phyloP scores from a whole-genome alignment of 1,140 invertebrate genomes.

The Drusus annulatus region DNA sequence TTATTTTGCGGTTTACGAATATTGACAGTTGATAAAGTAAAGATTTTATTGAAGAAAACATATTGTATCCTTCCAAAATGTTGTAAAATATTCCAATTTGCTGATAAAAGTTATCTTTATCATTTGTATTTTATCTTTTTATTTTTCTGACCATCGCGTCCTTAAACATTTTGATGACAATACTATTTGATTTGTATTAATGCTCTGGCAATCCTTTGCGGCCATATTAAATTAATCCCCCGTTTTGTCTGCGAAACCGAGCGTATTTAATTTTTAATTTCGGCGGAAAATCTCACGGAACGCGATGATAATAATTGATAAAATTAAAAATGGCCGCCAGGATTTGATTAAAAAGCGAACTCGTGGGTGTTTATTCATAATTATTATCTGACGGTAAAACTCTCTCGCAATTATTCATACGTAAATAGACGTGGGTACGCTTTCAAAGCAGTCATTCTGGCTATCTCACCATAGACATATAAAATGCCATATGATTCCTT shows the following conservation, averaged over 20 bases:
- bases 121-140: no score
- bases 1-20: no score
- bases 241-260: neutral
- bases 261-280: neutral
- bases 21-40: no score
- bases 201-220: conserved; percentile 1
- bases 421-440: no score
- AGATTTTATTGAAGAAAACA: no score
- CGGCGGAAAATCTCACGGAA: neutral
- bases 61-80: no score
- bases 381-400: neutral
- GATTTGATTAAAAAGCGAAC: neutral
- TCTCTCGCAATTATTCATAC: neutral
- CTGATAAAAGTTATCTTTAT: no score
- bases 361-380: neutral
- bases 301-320: neutral
- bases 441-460: no score
- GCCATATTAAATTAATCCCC: conserved; percentile 4
- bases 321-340: conserved; percentile 7
- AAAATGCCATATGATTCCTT: no score
- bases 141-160: no score
- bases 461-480: no score
- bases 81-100: no score
- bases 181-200: neutral
- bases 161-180: neutral